Evolutionary conservation across 2,113 vertebrate species (phyloP).

Genomic region (Rhinolophus sinicus): DNA sequence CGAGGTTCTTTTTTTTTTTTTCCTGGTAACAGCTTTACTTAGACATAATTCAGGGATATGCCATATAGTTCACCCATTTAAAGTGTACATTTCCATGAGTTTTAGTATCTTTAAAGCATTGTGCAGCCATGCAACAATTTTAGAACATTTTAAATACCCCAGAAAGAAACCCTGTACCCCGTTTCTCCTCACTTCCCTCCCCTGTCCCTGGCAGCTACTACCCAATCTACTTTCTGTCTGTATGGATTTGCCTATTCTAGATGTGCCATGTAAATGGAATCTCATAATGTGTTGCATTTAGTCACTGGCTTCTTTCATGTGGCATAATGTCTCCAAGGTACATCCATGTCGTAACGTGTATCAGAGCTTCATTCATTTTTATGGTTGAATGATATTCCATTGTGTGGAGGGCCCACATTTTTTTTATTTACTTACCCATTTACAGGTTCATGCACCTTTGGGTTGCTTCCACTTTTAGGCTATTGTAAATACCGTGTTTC

Average conservation of each 20-base stretch:
- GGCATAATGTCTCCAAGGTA: not conserved
- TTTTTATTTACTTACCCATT: not conserved
- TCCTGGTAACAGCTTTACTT: not conserved
- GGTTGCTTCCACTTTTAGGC: not conserved
- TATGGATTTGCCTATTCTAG: constrained; percentile 28
- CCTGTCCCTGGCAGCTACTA: not conserved
- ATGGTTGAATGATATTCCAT: not conserved
- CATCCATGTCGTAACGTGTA: not conserved
- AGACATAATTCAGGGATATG: not conserved
- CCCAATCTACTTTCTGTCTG: not conserved
- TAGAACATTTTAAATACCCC: constrained; percentile 15
- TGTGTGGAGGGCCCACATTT: not conserved
- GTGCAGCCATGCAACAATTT: not conserved
- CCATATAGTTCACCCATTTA: not conserved
- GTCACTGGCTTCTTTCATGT: not conserved
- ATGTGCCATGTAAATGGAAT: not conserved
- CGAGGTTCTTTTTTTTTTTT: not conserved
- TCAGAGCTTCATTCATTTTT: constrained; percentile 1
- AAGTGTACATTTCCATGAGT: not conserved
- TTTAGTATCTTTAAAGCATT: constrained; percentile 9
- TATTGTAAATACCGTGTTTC: not conserved
- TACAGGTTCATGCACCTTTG: not conserved
- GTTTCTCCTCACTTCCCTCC: not conserved
- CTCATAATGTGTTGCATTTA: not conserved
- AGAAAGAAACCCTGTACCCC: constrained; percentile 13